Base-by-base conservation (phyloP, 2,797 vertebrate species). In the Characodon lateralis region DNA sequence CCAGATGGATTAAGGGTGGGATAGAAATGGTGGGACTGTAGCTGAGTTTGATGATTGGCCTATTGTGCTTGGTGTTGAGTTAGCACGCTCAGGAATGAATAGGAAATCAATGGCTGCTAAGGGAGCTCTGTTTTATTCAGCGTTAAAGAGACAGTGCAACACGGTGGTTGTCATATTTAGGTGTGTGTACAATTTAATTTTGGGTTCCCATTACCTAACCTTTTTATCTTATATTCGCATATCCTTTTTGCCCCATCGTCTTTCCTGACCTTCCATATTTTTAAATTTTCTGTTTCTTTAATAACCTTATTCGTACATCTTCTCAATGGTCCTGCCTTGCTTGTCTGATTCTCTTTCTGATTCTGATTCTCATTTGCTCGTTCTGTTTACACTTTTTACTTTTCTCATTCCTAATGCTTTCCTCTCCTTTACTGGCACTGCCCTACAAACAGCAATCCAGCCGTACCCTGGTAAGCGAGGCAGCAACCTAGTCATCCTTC, bases 61-160 rank as follows among this genome's bases (percentile, higher is more conserved):
- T 93, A 94, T 95, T 96, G 95, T 95, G 94, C 92, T 89, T 79
- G 93, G 91, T 94, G 94, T 95, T 96, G 95, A 96, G 96, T 95
- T 94, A 93, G 92, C 93, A 91, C 89, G 92, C 90, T 91, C 73
- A 72, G 85, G 92, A 92, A 94, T 95, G 95, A 95, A 96, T 95
- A 95, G 95, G 91, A 95, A 96, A 96, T 96, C 95, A 96, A 95
- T 95, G 94, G 82, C 46, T 85, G 91, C 89, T 89, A 73, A 83
- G 87, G 84, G 89, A 79, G 77, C 82, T 84, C 75, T 82, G 84
- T 86, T 92, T 89, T 83, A 89, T 83, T 87, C 82, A 75, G 83
- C 74, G 77, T 93, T 94, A 93, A 95, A 94, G 92, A 87, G 80
- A 76, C 91, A 93, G 90, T 56, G 88, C 87, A 85, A 85, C 83